phyloP scores from a whole-genome alignment of 2,888 invertebrate species.

The Baronia brevicornis region DNA sequence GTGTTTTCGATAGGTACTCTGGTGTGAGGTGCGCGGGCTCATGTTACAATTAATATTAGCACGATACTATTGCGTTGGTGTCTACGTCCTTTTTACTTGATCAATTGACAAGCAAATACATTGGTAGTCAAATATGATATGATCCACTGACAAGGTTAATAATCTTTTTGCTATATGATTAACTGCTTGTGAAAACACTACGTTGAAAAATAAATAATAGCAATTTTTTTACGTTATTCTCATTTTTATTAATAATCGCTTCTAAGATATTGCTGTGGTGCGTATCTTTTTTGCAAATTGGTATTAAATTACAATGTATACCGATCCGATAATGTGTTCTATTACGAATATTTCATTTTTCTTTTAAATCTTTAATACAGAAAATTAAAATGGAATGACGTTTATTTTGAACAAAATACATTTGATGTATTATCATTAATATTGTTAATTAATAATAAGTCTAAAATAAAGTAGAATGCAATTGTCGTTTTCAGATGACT shows the following conservation, averaged over 20 bases:
- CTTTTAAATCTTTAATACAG: too few relatives aligned
- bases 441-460: slow-evolving; percentile 5
- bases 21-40: slow-evolving; percentile 34
- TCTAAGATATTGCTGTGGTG: not conserved
- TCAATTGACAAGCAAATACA: slow-evolving; percentile 27
- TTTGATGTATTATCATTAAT: too few relatives aligned
- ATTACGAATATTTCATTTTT: too few relatives aligned
- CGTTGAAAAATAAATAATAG: slow-evolving; percentile 29
- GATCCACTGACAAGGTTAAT: slow-evolving; percentile 34
- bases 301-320: too few relatives aligned
- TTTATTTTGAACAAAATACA: too few relatives aligned
- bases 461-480: slow-evolving; percentile 10
- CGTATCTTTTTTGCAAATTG: not conserved
- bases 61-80: slow-evolving; percentile 35
- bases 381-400: too few relatives aligned
- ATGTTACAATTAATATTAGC: slow-evolving; percentile 58
- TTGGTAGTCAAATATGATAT: slow-evolving; percentile 41
- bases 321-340: too few relatives aligned
- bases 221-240: slow-evolving; percentile 21
- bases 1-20: slow-evolving; percentile 58
- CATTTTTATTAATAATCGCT: slow-evolving; percentile 4
- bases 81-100: slow-evolving; percentile 20
- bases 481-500: slow-evolving; percentile 57
- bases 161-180: slow-evolving; percentile 40
- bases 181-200: slow-evolving; percentile 28